Conservation (phyloP, 2,113 vertebrate species). For the Hippocampus barbouri region DNA sequence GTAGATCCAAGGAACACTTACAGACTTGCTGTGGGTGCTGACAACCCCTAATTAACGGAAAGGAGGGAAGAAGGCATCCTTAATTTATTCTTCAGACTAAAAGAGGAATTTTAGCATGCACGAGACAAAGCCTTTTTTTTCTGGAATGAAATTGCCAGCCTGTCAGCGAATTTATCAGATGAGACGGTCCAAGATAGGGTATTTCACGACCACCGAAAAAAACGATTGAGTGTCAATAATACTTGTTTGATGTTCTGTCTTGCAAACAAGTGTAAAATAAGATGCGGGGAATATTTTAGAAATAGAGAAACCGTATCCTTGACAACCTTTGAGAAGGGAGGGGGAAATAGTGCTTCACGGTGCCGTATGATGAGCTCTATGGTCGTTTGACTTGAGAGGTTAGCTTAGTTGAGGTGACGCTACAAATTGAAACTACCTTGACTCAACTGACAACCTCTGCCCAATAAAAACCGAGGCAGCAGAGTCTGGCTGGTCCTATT, state of each 20-base stretch:
- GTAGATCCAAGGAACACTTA: not conserved
- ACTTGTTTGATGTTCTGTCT: not conserved
- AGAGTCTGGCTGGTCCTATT: not conserved
- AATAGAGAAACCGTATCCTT: not conserved
- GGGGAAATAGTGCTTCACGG: no score
- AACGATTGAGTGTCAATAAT: not conserved
- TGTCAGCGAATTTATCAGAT: not conserved
- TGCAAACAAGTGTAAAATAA: not conserved
- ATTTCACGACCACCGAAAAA: not conserved
- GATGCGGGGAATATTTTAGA: not conserved
- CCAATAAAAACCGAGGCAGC: not conserved
- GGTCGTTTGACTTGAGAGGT: not conserved
- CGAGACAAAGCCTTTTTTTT: not conserved
- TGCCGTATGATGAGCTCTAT: not conserved
- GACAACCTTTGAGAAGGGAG: not conserved
- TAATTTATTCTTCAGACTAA: conserved; percentile 31
- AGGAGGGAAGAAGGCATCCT: not conserved
- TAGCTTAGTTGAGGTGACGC: not conserved
- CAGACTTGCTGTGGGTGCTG: not conserved
- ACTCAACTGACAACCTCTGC: not conserved
- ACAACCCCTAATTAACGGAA: not conserved
- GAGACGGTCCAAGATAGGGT: not conserved
- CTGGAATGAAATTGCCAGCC: not conserved
- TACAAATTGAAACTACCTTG: not conserved
- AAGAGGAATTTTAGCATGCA: conserved; percentile 6